phyloP scores from a whole-genome alignment of 2,888 invertebrate species.

The Malachius bipustulatus region DNA sequence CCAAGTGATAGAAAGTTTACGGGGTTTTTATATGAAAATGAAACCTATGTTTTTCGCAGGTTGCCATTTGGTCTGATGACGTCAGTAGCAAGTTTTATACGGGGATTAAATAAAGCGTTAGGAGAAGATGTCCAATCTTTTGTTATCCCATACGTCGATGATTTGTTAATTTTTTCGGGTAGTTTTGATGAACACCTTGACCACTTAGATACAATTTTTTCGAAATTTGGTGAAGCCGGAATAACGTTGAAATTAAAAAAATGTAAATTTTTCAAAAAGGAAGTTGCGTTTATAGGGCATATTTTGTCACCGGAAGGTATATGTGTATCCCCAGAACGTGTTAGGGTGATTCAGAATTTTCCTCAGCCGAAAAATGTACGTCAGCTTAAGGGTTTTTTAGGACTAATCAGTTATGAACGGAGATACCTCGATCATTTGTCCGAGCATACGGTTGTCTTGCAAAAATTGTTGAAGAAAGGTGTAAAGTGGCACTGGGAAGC shows the following conservation, averaged over 20 bases:
- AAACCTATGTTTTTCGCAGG: constrained; percentile 6
- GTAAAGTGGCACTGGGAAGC: constrained; percentile 4
- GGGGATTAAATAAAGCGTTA: constrained; percentile 7
- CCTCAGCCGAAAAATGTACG: constrained; percentile 2
- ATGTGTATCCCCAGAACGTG: neutral
- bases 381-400: constrained; percentile 7
- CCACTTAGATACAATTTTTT: constrained; percentile 1
- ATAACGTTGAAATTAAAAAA: neutral
- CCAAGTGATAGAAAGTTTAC: constrained; percentile 4
- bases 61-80: constrained; percentile 9
- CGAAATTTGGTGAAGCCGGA: constrained; percentile 1
- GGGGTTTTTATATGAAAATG: constrained; percentile 7
- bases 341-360: neutral
- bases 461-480: constrained; percentile 10
- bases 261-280: neutral
- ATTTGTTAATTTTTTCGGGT: constrained; percentile 6
- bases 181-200: constrained; percentile 1
- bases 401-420: constrained; percentile 9
- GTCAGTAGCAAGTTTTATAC: constrained; percentile 8
- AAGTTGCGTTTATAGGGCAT: constrained; percentile 1
- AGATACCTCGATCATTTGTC: constrained; percentile 6
- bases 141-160: constrained; percentile 7
- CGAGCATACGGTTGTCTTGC: constrained; percentile 1
- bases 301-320: neutral
- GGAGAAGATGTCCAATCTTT: constrained; percentile 6